These are phyloP conservation scores for Micromesistius poutassou DNA, from an alignment of 2,797 vertebrate species.

Conservation along the genomic window DNA sequence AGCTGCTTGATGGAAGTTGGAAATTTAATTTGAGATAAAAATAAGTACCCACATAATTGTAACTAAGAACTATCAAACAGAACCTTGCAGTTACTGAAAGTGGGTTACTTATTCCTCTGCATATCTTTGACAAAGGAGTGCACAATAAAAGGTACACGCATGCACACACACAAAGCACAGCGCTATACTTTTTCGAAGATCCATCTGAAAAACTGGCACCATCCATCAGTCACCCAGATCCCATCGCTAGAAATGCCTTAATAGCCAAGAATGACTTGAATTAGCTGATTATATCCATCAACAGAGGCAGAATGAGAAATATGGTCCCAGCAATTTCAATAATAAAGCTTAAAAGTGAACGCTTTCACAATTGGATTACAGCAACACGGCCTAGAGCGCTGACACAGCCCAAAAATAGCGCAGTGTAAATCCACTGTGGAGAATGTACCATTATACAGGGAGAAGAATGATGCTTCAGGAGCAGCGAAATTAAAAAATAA, in stretches of 20 bases:
- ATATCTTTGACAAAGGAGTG: background rate
- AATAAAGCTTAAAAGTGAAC: constrained; percentile 76
- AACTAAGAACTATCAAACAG: background rate
- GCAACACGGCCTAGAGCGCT: constrained; percentile 53
- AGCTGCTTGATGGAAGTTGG: background rate
- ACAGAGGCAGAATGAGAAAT: constrained; percentile 66
- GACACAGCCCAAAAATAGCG: constrained; percentile 60
- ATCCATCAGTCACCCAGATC: constrained; percentile 44
- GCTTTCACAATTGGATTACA: constrained; percentile 73
- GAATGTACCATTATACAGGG: constrained; percentile 69
- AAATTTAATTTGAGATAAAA: background rate
- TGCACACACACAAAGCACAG: constrained; percentile 11
- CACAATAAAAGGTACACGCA: constrained; percentile 27
- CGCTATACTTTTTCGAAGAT: background rate
- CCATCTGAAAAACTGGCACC: background rate
- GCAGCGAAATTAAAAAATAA: constrained; percentile 24
- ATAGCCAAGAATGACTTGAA: constrained; percentile 69
- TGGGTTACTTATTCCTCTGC: background rate
- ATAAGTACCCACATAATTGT: background rate
- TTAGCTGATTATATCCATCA: constrained; percentile 64
- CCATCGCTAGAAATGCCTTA: constrained; percentile 55
- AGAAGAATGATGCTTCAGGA: constrained; percentile 62
- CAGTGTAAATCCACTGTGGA: constrained; percentile 66
- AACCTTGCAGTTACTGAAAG: background rate
- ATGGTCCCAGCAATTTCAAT: constrained; percentile 74